Evolutionary conservation across 2,888 invertebrate species (phyloP).

Genomic region (Drosophila robusta): DNA sequence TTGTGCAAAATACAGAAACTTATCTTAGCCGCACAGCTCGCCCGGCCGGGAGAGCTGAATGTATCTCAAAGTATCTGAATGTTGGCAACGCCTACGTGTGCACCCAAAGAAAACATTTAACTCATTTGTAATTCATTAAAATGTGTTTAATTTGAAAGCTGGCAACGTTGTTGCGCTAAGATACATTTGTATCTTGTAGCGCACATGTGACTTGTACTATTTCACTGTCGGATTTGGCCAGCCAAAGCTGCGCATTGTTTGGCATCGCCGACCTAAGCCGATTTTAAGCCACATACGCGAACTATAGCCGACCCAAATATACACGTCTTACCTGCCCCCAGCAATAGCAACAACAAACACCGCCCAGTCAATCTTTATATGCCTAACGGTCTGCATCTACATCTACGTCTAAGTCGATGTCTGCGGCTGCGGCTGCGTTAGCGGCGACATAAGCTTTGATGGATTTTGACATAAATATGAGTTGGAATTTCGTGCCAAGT

Average conservation of each 20-base stretch:
- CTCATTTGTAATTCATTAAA: conserved; percentile 77
- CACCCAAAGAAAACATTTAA: conserved; percentile 53
- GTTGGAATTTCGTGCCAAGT: conserved; percentile 75
- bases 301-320: conserved; percentile 42
- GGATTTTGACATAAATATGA: conserved; percentile 81
- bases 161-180: conserved; percentile 6
- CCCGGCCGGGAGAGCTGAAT: not conserved
- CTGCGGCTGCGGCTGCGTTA: conserved; percentile 1
- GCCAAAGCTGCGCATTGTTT: conserved; percentile 68
- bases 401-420: conserved; percentile 11
- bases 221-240: conserved; percentile 78
- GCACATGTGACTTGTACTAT: conserved; percentile 56
- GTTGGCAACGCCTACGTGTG: conserved; percentile 31
- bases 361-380: conserved; percentile 36
- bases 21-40: not conserved
- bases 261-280: conserved; percentile 55
- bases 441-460: conserved; percentile 79
- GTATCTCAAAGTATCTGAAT: conserved; percentile 3
- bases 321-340: conserved; percentile 19
- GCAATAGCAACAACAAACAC: not conserved
- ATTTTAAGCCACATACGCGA: conserved; percentile 49
- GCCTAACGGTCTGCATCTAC: conserved; percentile 56
- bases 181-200: conserved; percentile 45
- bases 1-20: conserved; percentile 8
- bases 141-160: conserved; percentile 53